phyloP scores from a whole-genome alignment of 2,888 invertebrate genomes.

The Diarsia brunnea region DNA sequence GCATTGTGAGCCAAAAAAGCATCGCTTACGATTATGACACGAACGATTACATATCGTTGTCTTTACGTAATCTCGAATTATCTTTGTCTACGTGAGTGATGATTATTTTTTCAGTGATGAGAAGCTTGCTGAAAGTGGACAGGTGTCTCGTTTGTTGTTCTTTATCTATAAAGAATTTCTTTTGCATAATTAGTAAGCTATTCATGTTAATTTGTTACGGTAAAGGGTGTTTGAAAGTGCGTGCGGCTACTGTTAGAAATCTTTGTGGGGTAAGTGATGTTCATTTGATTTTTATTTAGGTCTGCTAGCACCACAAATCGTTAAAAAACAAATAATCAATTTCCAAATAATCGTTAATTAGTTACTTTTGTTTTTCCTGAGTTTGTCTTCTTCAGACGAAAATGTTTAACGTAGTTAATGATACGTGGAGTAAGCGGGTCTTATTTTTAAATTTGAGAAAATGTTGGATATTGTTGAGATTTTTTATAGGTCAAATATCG shows the following conservation, averaged over 20 bases:
- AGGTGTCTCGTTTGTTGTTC: constrained; percentile 62
- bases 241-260: not conserved
- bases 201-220: constrained; percentile 47
- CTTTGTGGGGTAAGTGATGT: constrained; percentile 48
- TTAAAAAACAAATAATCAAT: too few relatives aligned
- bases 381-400: not conserved
- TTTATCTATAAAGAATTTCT: constrained; percentile 43
- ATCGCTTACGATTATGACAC: constrained; percentile 68
- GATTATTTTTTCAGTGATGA: constrained; percentile 70
- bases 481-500: not conserved
- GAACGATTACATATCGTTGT: constrained; percentile 75
- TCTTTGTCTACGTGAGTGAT: constrained; percentile 65
- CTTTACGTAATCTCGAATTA: constrained; percentile 73
- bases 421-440: not conserved
- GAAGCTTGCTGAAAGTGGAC: constrained; percentile 61
- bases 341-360: too few relatives aligned
- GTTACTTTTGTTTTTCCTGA: not conserved
- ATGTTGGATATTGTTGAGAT: not conserved
- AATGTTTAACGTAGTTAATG: not conserved
- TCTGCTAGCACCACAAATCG: not conserved
- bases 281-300: not conserved
- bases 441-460: not conserved
- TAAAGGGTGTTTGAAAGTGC: constrained; percentile 44
- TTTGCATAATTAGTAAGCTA: constrained; percentile 49
- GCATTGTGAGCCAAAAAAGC: constrained; percentile 22